Evolutionary conservation across 2,888 invertebrate genomes (phyloP).

Genomic region (Phyllotreta striolata): DNA sequence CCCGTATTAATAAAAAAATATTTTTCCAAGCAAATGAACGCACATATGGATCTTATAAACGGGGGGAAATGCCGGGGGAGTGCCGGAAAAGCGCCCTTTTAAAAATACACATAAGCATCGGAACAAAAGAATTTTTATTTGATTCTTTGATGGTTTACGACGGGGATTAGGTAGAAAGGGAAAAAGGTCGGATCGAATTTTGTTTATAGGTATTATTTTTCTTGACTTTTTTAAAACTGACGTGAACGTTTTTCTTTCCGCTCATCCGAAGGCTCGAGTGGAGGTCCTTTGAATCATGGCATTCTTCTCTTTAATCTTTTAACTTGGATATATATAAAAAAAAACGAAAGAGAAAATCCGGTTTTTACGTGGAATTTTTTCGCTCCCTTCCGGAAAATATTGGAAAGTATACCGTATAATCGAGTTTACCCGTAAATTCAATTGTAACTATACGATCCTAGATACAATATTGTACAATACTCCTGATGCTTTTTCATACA

Average conservation of each 20-base stretch:
- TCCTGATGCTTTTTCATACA: too few relatives aligned
- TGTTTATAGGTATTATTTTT: slow-evolving; percentile 33
- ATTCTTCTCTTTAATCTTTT: slow-evolving; percentile 19
- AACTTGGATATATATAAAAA: slow-evolving; percentile 9
- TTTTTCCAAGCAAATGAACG: slow-evolving; percentile 44
- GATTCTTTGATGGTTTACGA: slow-evolving; percentile 41
- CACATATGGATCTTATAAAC: slow-evolving; percentile 36
- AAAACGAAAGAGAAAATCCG: slow-evolving; percentile 2
- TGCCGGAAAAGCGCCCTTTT: slow-evolving; percentile 25
- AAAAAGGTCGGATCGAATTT: slow-evolving; percentile 32
- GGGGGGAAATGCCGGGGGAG: background rate
- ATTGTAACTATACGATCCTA: too few relatives aligned
- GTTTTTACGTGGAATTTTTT: background rate
- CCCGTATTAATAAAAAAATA: too few relatives aligned
- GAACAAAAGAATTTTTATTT: slow-evolving; percentile 42
- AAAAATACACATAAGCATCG: slow-evolving; percentile 22
- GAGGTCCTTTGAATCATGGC: slow-evolving; percentile 17
- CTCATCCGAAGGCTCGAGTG: slow-evolving; percentile 21
- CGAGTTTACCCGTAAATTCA: too few relatives aligned
- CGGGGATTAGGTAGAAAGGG: slow-evolving; percentile 38
- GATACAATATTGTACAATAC: too few relatives aligned
- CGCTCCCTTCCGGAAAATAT: too few relatives aligned
- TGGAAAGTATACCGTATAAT: too few relatives aligned
- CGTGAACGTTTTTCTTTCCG: slow-evolving; percentile 24
- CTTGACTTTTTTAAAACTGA: slow-evolving; percentile 27